A percentile compares a stretch with the other conserved stretches of the same genome.
Evolutionary conservation across 2,113 vertebrate species (phyloP).

Genomic region (Rousettus leschenaultii): DNA sequence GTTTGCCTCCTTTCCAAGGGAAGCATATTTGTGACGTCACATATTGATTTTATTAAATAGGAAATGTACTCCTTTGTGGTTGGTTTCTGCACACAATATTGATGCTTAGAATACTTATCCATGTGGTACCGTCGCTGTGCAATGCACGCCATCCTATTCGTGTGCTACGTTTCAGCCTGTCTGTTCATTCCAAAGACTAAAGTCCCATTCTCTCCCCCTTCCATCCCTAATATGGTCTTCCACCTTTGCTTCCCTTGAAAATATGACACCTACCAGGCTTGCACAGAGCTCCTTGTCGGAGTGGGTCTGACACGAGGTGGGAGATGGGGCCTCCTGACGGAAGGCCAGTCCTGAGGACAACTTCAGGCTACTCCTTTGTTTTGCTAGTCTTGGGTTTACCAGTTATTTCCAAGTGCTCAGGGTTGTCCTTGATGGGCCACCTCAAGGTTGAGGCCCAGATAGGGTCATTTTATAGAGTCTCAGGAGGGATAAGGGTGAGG

Average conservation of each 20-base stretch:
- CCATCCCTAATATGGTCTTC: not conserved
- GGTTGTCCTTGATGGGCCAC: not conserved
- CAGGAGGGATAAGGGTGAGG: not conserved
- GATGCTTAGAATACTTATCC: not conserved
- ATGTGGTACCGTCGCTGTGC: rapidly evolving
- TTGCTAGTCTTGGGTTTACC: not conserved
- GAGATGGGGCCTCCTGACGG: not conserved
- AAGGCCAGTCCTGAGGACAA: not conserved
- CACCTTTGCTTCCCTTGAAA: not conserved
- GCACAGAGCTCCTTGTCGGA: not conserved
- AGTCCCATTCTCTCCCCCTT: not conserved
- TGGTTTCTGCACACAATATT: not conserved
- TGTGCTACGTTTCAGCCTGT: not conserved
- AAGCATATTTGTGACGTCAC: not conserved
- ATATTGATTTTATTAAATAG: not conserved
- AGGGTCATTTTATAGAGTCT: not conserved
- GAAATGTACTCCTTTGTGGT: rapidly evolving
- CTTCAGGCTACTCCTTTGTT: not conserved
- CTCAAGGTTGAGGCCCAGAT: not conserved
- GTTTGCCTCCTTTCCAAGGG: not conserved
- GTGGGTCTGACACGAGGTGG: not conserved
- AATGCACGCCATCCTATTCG: no score
- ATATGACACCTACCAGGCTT: not conserved
- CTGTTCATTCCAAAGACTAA: not conserved
- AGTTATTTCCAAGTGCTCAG: not conserved